Evolutionary conservation across 2,113 vertebrate species (phyloP), one percentile per base, ranked within the genome.

Genomic region (Chunga burmeisteri): DNA sequence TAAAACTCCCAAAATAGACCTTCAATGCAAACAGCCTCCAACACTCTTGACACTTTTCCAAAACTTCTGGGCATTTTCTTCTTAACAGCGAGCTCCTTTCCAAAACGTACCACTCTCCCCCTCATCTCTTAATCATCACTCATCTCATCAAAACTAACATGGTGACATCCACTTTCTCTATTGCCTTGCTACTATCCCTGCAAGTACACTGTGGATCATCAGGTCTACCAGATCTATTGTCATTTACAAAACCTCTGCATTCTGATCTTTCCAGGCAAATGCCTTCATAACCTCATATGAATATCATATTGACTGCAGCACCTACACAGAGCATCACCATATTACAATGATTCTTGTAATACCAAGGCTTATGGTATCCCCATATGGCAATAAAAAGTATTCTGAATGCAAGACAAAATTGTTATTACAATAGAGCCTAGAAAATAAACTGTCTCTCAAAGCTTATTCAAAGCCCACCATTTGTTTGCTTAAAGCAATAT

Each of bases 51-150:
- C 9, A 4, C 7, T 88, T 81, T 90, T 66, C 55, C 90, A 91
- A 70, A 96, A 78, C 17, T 79, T 92, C 80, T 92, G 77, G 58
- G 34, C 52, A 53, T 88, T 79, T 92, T 81, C 42, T 86, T 90
- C 47, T 58, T 36, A 86, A 83, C 20, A 91, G 44, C 6, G 13
- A 91, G 52, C 34, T 84, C 52, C 21, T 72, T 94, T 92, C 65
- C 4, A 8, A 78, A 90, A 65, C 1, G 7, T 25, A 58, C 63
- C 20, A 16, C 59, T 81, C 42, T 58, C 34, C n/a, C 38, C 50
- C 53, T 93, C 55, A 40, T 93, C 38, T 92, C 77, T 95, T 81
- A 59, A 79, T 88, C 59, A 89, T 55, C 73, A 26, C 19, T 81
- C 56, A 47, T 75, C 65, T 78, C 56, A 38, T 73, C 75, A 71